These are phyloP conservation scores for Agrenia bidenticulata DNA, from an alignment of 2,888 invertebrate species.

Conservation along the genomic window DNA sequence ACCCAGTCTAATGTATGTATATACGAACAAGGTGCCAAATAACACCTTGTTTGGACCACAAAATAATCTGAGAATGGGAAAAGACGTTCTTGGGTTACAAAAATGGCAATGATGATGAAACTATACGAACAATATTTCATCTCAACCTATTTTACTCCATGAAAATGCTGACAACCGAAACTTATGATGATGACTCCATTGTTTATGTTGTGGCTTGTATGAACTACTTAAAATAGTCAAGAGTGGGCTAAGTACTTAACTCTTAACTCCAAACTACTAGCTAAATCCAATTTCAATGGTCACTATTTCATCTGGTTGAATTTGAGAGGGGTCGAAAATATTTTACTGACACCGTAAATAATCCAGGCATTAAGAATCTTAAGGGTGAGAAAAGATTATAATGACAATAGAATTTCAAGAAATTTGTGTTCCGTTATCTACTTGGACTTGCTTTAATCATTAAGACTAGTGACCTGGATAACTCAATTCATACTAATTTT, in stretches of 20 bases:
- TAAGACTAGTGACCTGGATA: too few species aligned
- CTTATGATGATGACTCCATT: not conserved
- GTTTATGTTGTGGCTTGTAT: slow-evolving; percentile 1
- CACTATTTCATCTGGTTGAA: not conserved
- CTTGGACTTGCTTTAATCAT: too few species aligned
- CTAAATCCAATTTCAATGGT: not conserved
- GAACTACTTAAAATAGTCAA: not conserved
- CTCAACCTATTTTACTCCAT: not conserved
- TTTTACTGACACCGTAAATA: not conserved
- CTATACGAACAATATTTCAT: not conserved
- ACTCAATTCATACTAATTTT: too few species aligned
- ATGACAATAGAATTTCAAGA: too few species aligned
- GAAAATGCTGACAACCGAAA: not conserved
- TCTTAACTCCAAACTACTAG: not conserved
- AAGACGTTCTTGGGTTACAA: too few species aligned
- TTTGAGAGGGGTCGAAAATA: not conserved
- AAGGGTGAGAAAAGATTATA: too few species aligned
- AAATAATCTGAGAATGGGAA: too few species aligned
- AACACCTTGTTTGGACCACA: too few species aligned
- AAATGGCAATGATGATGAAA: not conserved
- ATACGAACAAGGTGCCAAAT: not conserved
- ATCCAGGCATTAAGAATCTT: not conserved
- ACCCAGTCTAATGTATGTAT: not conserved
- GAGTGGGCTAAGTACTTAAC: slow-evolving; percentile 1
- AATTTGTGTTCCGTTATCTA: too few species aligned